A percentile compares a stretch with the other conserved stretches of the same genome.
phyloP scores from a whole-genome alignment of 2,797 vertebrate species.

The Hydrophis major region DNA sequence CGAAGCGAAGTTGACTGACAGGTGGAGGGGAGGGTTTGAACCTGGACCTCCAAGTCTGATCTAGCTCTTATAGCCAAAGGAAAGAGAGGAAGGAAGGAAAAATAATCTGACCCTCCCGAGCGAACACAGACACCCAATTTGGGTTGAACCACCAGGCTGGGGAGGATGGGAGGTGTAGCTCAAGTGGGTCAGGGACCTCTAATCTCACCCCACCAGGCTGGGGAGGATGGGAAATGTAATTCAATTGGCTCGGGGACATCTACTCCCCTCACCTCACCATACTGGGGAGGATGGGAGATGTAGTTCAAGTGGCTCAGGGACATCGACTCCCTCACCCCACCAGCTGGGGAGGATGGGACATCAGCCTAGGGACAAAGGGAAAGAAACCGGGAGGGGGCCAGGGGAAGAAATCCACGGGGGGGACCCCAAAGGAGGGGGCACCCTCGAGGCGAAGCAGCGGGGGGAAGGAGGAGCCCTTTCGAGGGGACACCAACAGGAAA shows the following conservation, averaged over 20 bases:
- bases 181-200: background rate
- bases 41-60: background rate
- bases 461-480: background rate
- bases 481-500: too few species aligned
- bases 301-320: too few species aligned
- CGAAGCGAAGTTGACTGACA: background rate
- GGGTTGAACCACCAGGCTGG: background rate
- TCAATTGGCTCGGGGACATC: rapidly evolving
- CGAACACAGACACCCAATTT: background rate
- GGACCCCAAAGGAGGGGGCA: background rate
- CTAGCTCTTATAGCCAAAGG: background rate
- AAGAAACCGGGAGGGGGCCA: background rate
- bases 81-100: background rate
- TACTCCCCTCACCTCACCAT: too few species aligned
- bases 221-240: too few species aligned
- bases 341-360: background rate
- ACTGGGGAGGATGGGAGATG: too few species aligned
- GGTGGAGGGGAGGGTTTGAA: background rate
- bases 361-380: background rate
- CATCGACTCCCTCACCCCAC: too few species aligned
- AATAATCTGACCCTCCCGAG: background rate
- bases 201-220: background rate
- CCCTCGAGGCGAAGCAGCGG: background rate
- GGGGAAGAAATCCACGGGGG: background rate
- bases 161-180: too few species aligned